A percentile compares a stretch with the other conserved stretches of the same genome.
Conservation (phyloP, 1,140 invertebrate species). For the Eriocheir sinensis region DNA sequence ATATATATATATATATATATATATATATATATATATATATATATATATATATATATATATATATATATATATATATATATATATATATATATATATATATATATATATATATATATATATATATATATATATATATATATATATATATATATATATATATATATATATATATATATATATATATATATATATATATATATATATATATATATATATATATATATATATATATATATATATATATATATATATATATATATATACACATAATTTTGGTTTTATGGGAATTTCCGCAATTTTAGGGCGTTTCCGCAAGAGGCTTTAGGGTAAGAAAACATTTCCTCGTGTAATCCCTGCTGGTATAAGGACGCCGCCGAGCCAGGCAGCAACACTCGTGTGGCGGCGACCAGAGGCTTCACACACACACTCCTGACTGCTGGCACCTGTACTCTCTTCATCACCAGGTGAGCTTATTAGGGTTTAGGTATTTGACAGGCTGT, state of each 20-base stretch:
- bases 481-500: too few species aligned
- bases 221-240: conserved; percentile 17
- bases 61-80: conserved; percentile 54
- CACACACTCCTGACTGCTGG: too few species aligned
- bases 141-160: conserved; percentile 55
- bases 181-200: conserved; percentile 47
- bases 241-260: conserved; percentile 52
- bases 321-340: neutral
- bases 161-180: conserved; percentile 60
- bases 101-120: conserved; percentile 37
- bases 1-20: conserved; percentile 40
- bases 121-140: conserved; percentile 43
- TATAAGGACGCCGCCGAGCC: too few species aligned
- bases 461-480: too few species aligned
- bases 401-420: too few species aligned
- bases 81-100: conserved; percentile 55
- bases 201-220: conserved; percentile 55
- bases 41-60: conserved; percentile 50
- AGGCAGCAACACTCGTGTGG: too few species aligned
- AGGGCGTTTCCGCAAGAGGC: neutral
- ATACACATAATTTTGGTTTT: neutral
- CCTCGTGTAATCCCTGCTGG: neutral
- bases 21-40: conserved; percentile 50
- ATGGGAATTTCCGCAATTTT: neutral
- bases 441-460: too few species aligned